Conservation (phyloP, 2,888 invertebrate species). For the Pyralis farinalis region DNA sequence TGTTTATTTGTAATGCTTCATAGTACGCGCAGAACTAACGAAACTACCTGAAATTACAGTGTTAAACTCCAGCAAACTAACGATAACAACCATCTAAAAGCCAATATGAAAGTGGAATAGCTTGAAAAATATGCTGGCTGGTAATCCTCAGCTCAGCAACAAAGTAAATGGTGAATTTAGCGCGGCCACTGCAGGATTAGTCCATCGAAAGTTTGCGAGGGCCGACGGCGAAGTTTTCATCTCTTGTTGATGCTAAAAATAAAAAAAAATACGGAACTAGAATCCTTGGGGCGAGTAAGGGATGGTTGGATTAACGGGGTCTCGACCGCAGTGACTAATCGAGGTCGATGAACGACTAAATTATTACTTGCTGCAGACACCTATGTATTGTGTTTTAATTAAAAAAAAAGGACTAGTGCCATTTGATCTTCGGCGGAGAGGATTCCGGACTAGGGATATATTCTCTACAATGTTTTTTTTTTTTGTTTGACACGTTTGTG, state of each 20-base stretch:
- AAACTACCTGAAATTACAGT: no score
- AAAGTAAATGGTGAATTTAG: constrained; percentile 74
- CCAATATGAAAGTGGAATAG: constrained; percentile 62
- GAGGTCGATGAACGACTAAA: constrained; percentile 21
- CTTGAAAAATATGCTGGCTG: constrained; percentile 68
- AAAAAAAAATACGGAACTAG: constrained; percentile 42
- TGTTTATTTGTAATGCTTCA: no score
- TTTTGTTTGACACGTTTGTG: no score
- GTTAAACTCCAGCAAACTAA: no score
- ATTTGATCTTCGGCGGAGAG: no score
- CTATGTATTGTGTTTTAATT: no score
- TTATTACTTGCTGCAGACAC: no score
- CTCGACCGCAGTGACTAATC: constrained; percentile 47
- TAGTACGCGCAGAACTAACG: no score
- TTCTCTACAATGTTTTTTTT: no score
- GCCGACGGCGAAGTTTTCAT: constrained; percentile 61
- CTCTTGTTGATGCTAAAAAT: constrained; percentile 65
- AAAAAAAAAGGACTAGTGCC: no score
- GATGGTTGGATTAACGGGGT: constrained; percentile 30
- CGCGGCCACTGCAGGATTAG: constrained; percentile 66
- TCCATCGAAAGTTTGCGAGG: constrained; percentile 56
- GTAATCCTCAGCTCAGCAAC: constrained; percentile 61
- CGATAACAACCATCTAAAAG: constrained; percentile 20
- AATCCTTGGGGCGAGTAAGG: constrained; percentile 38
- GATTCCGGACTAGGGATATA: no score